Conservation (phyloP, 2,797 vertebrate genomes). For the Neopelma chrysocephalum region DNA sequence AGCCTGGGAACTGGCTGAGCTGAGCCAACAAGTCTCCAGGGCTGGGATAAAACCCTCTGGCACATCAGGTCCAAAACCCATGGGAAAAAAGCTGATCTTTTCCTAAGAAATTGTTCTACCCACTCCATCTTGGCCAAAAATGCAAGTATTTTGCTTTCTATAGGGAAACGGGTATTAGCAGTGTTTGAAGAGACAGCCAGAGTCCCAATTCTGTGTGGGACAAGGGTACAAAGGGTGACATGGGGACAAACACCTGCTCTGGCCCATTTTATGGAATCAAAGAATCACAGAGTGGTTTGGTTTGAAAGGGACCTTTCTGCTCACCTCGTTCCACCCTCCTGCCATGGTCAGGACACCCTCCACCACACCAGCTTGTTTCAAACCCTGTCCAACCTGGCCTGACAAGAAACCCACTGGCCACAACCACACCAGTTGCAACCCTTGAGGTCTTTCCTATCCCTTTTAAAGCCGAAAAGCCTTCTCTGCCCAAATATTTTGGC, state of each 20-base stretch:
- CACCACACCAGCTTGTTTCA: background rate
- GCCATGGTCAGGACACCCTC: background rate
- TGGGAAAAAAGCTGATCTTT: background rate
- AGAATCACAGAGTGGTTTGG: background rate
- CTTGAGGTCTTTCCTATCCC: too few relatives aligned
- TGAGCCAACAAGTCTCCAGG: rapidly evolving
- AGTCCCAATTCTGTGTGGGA: background rate
- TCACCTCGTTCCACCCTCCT: background rate
- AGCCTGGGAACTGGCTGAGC: background rate
- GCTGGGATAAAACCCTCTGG: background rate
- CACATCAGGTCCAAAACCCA: background rate
- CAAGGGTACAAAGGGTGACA: background rate
- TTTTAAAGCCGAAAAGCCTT: background rate
- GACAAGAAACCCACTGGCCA: background rate
- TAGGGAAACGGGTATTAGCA: background rate
- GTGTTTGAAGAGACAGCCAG: background rate
- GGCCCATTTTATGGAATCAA: background rate
- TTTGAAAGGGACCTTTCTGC: background rate
- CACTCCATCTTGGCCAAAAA: background rate
- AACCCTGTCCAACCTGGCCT: too few relatives aligned
- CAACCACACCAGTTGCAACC: background rate
- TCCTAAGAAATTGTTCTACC: background rate
- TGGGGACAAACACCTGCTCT: background rate
- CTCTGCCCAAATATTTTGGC: background rate
- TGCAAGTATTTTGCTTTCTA: rapidly evolving